Conservation (phyloP, 1,140 invertebrate species). For the Oedothorax gibbosus region DNA sequence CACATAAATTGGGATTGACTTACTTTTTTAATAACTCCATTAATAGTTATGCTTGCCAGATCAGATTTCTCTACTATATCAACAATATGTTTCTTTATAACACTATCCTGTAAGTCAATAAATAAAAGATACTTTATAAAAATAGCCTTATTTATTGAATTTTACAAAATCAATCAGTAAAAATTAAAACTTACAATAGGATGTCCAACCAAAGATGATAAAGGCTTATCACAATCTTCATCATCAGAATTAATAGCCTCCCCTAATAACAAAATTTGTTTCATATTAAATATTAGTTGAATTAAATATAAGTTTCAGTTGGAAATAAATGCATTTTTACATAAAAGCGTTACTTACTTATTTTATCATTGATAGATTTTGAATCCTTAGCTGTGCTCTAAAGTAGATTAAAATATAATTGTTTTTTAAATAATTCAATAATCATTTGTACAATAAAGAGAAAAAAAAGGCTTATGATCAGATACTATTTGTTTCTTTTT, state of each 20-base stretch:
- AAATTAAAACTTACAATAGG: conserved; percentile 38
- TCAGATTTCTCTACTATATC: conserved; percentile 49
- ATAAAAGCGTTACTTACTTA: no score
- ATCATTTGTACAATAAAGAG: no score
- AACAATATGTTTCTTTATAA: conserved; percentile 41
- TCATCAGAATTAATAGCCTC: conserved; percentile 17
- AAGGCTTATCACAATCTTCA: conserved; percentile 56
- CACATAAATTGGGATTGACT: background rate
- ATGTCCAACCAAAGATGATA: conserved; percentile 48
- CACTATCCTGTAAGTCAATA: conserved; percentile 44
- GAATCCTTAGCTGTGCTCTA: no score
- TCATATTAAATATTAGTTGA: no score
- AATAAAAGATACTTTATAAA: background rate
- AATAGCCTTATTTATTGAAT: background rate
- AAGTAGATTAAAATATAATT: no score
- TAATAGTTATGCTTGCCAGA: conserved; percentile 50
- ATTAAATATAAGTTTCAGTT: no score
- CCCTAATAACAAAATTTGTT: background rate
- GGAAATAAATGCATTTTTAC: no score
- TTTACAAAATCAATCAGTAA: background rate
- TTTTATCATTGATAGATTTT: no score
- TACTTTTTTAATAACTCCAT: conserved; percentile 58
- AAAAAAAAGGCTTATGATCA: no score
- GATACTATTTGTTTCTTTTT: no score
- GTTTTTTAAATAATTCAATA: no score